Evolutionary conservation across 2,888 invertebrate species (phyloP), one percentile per base, ranked within the genome.

Genomic region (Pachydiplax longipennis): DNA sequence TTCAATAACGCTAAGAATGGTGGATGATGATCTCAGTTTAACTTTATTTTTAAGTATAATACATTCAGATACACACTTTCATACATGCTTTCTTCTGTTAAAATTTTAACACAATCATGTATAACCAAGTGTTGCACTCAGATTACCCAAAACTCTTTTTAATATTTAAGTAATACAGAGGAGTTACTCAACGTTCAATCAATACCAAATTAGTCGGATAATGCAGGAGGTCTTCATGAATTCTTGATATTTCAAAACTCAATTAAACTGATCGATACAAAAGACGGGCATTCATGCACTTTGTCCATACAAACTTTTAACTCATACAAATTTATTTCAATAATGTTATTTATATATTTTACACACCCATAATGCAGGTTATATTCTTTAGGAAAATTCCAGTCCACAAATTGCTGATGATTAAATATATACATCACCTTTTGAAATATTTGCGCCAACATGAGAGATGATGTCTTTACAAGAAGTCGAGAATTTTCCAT

Each of bases 31-130:
- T 22, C 61, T 87, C 37, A 61, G 37, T 65, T 83, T 87, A 37
- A 87, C 61, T 83, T 61, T 40, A 61, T 83, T 65, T 87, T 87
- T 40, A 58, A 87, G 37, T 61, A 87, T 87, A 87, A 87, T 61
- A 87, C 87, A 87, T 37, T 37, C 87, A 87, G 58, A 22, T 65
- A 65, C n/a, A 87, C 65, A 61, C 10, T 37, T 87, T 87, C 87
- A 61, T 58, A 58, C 87, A 61, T 12, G 22, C 37, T n/a, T 61
- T n/a, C 6, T 61, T 15, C 13, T 61, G 15, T 65, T 37, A 61
- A 61, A 53, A 31, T 25, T 37, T 10, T 87, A 37, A 87, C n/a
- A 61, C 25, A 65, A 13, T 22, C 65, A 65, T 65, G 65, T 65
- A 25, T n/a, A 31, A 31, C 73, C 5, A 73, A 73, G 53, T 53